A percentile compares a stretch with the other conserved stretches of the same genome.
Evolutionary conservation across 2,797 vertebrate genomes (phyloP).

Genomic region (Nyctalus aviator): DNA sequence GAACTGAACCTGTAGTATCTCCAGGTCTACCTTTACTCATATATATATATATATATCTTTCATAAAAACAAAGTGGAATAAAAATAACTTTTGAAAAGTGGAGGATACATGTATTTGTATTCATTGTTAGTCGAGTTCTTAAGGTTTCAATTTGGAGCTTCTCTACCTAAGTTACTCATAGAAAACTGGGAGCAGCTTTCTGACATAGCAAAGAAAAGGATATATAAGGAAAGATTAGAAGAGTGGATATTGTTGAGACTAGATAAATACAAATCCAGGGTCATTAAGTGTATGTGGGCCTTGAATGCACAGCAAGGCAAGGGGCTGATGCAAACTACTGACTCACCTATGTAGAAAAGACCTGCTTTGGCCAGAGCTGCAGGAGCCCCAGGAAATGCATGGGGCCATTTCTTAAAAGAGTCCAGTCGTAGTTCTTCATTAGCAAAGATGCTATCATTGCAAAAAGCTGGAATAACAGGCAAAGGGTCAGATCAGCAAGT

Average conservation of each 20-base stretch:
- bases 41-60: background rate
- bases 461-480: conserved; percentile 27
- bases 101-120: background rate
- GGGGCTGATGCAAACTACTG: background rate
- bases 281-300: background rate
- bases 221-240: background rate
- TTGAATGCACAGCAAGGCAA: background rate
- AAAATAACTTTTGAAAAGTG: background rate
- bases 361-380: conserved; percentile 58
- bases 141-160: background rate
- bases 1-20: background rate
- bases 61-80: background rate
- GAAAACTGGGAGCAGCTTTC: background rate
- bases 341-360: conserved; percentile 64
- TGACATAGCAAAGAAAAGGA: background rate
- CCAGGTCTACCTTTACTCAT: background rate
- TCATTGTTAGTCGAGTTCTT: background rate
- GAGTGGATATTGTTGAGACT: background rate
- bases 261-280: background rate
- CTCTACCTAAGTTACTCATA: background rate
- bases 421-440: conserved; percentile 37
- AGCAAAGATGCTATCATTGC: conserved; percentile 62
- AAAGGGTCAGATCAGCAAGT: background rate
- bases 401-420: conserved; percentile 56
- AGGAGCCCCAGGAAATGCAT: fast-evolving